Conservation (phyloP, 2,797 vertebrate genomes). For the Ambastaia sidthimunki region DNA sequence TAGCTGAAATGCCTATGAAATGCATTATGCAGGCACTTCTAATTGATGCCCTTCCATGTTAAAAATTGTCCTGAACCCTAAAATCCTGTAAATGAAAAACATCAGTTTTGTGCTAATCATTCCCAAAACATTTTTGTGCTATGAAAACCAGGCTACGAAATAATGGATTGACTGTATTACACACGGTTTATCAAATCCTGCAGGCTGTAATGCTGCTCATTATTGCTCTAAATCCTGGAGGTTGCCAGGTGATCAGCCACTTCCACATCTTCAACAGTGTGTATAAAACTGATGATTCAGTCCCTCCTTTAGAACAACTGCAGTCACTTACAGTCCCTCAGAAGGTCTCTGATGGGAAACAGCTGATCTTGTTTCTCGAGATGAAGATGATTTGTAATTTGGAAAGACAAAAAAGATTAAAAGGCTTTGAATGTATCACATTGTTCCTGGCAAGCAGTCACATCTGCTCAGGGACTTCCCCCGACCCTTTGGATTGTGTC, state of each 20-base stretch:
- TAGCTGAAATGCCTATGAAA: no score
- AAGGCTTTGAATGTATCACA: neutral
- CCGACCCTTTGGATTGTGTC: neutral
- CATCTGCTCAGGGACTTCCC: neutral
- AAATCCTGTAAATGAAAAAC: no score
- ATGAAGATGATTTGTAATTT: slow-evolving; percentile 10
- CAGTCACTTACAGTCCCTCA: slow-evolving; percentile 22
- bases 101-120: neutral
- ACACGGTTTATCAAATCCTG: slow-evolving; percentile 6
- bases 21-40: no score
- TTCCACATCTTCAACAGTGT: neutral
- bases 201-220: neutral
- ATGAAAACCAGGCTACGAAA: neutral
- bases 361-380: slow-evolving; percentile 5
- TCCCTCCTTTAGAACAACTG: slow-evolving; percentile 29
- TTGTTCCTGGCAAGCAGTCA: neutral
- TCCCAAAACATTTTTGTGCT: neutral
- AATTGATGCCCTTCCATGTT: no score
- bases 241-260: neutral
- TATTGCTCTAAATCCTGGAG: slow-evolving; percentile 3
- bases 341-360: slow-evolving; percentile 9
- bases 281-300: slow-evolving; percentile 24
- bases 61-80: no score
- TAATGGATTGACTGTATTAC: neutral
- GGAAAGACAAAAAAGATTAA: neutral